phyloP scores from a whole-genome alignment of 2,797 vertebrate species.

The Pseudochaenichthys georgianus region DNA sequence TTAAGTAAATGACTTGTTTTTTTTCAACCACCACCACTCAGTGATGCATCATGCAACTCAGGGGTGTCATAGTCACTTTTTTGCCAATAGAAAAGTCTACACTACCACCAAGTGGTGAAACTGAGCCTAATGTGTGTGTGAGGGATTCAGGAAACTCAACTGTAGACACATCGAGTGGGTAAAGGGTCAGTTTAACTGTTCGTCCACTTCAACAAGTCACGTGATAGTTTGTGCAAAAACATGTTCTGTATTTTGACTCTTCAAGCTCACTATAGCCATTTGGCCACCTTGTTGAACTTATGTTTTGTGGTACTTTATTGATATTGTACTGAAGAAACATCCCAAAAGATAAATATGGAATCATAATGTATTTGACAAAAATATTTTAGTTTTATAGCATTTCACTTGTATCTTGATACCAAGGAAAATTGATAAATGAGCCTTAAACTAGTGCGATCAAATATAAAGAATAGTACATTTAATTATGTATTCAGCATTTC shows the following conservation, averaged over 20 bases:
- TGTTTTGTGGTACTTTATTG: too few species aligned
- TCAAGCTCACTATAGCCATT: too few species aligned
- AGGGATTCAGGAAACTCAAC: neutral
- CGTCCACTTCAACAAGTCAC: too few species aligned
- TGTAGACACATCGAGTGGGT: too few species aligned
- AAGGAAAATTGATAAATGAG: neutral
- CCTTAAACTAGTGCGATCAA: neutral
- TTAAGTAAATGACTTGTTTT: neutral
- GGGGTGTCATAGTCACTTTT: neutral
- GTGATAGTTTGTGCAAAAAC: too few species aligned
- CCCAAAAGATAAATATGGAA: too few species aligned
- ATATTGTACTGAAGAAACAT: too few species aligned
- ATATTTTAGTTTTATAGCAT: too few species aligned
- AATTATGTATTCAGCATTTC: neutral
- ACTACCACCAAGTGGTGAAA: conserved; percentile 54
- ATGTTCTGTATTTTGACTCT: too few species aligned
- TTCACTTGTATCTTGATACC: neutral
- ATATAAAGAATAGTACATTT: neutral
- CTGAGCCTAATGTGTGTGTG: neutral
- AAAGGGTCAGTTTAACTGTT: too few species aligned
- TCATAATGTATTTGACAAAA: too few species aligned
- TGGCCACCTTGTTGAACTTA: too few species aligned
- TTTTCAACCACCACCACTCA: neutral
- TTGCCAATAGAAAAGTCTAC: neutral
- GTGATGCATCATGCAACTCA: neutral